A percentile compares a stretch with the other conserved stretches of the same genome.
phyloP scores from a whole-genome alignment of 2,797 vertebrate genomes.

The Cuniculus paca region DNA sequence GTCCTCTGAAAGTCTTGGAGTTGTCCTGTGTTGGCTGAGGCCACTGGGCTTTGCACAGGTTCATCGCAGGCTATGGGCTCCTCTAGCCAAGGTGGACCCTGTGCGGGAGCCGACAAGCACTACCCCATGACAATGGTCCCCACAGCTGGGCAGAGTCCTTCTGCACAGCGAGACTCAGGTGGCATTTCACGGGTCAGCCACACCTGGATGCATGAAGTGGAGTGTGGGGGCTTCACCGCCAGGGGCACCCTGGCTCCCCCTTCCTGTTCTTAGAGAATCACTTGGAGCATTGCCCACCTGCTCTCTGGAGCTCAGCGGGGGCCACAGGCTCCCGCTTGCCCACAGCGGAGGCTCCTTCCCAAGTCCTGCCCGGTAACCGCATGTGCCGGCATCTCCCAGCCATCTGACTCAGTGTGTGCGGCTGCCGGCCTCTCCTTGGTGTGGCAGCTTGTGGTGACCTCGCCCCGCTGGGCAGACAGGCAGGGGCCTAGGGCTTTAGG shows the following conservation, averaged over 20 bases:
- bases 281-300: no score
- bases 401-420: not conserved
- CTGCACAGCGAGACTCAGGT: not conserved
- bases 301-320: rapidly evolving
- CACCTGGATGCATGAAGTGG: rapidly evolving
- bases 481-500: rapidly evolving
- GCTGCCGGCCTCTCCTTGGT: not conserved
- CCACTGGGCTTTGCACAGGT: not conserved
- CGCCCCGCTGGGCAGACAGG: not conserved
- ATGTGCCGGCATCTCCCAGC: rapidly evolving
- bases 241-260: rapidly evolving
- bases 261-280: not conserved
- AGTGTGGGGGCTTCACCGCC: not conserved
- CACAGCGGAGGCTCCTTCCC: not conserved
- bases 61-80: not conserved
- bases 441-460: not conserved
- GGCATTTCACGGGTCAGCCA: not conserved
- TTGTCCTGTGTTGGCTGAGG: rapidly evolving
- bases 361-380: not conserved
- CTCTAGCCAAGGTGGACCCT: not conserved
- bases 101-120: not conserved
- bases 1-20: not conserved
- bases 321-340: not conserved
- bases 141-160: not conserved
- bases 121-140: not conserved